Base-by-base conservation (phyloP, 2,113 vertebrate genomes). In the Acinonyx jubatus region DNA sequence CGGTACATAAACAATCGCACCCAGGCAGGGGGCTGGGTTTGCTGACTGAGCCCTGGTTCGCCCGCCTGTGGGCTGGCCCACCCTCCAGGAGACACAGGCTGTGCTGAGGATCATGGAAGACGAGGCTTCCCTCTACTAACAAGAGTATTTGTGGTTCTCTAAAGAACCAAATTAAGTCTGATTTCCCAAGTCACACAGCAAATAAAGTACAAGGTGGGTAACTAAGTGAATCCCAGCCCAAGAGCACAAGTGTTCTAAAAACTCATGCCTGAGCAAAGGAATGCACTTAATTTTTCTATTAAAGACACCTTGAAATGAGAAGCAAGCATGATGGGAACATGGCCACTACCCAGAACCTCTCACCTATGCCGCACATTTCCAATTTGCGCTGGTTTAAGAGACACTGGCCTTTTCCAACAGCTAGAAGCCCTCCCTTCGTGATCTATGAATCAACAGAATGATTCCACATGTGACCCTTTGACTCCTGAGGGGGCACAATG, bases 371-470 rank as follows among this genome's bases (percentile, higher is more conserved):
- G 52, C 21, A 16, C 81, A 52, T 27, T 66, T 88, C 33, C 36
- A 45, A 8, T 68, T 36, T 5, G 41, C n/a, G 0, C 61, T 12
- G 33, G 25, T n/a, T 71, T 27, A 74, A 76, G 23, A 94, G 38
- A 79, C 36, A 90, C 10, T n/a, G 63, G 69, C 69, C 52, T 94
- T 66, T 94, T 33, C 95, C 31, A 76, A 92, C 57, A 94, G 91
- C 74, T 76, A 41, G 93, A 36, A 78, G 63, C 36, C 86, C 61
- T 91, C 80, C 89, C 29, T 85, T 82, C 52, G 90, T 71, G 41
- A 12, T 88, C 87, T 88, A 52, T 79, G 87, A 92, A 91, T 98
- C 95, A 68, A 96, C 82, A 97, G 45, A 93, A 80, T 82, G 94
- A 96, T 92, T 97, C 92, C 87, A 91, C 76, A 0, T 15, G 63